Evolutionary conservation across 2,888 invertebrate genomes (phyloP), one percentile per base, ranked within the genome.

Genomic region (Orthonevra nobilis): DNA sequence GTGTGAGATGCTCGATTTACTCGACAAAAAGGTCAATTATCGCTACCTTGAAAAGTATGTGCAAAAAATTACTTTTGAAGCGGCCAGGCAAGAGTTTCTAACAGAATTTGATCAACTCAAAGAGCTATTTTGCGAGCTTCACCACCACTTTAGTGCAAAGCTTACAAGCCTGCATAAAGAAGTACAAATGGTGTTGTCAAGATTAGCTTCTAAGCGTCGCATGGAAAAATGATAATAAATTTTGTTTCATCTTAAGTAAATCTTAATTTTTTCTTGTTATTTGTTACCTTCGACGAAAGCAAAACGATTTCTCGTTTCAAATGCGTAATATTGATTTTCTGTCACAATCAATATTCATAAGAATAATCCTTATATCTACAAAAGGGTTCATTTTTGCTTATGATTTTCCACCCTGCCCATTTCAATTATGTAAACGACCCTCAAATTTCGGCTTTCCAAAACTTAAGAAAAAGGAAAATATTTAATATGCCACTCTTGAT

Each of bases 401-500:
- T 7, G 34, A 52, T 20, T 38, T 58, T 69, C 68, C 48, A 58
- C 23, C 3, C 38, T 32, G 68, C 34, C 68, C 40, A 46, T 32
- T 38, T 40, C 50, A 69, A 69, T 69, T 69, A 60, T 48, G 48
- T 4, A 15, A 58, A 56, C 36, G 46, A 48, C 56, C 56, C 56
- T 36, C 15, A 32, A 40, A 14, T 42, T 42, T 38, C 12, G 10
- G 10, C 20, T 23, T 30, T 32, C 38, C 14, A 5, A 10, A 48
- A 60, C 58, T 69, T 58, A 32, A 10, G 58, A 50, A 30, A 32
- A 42, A 32, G 32, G 40, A 15, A 32, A 32, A 42, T 69, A 58
- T 58, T 69, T 48, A 69, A 69, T 60, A 69, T 50, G 48, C 68
- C 30, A 50, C 58, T 58, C 68, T 56, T 69, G 68, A 60, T 69